Conservation (phyloP, 1,140 invertebrate genomes). For the Hypothenemus hampei region DNA sequence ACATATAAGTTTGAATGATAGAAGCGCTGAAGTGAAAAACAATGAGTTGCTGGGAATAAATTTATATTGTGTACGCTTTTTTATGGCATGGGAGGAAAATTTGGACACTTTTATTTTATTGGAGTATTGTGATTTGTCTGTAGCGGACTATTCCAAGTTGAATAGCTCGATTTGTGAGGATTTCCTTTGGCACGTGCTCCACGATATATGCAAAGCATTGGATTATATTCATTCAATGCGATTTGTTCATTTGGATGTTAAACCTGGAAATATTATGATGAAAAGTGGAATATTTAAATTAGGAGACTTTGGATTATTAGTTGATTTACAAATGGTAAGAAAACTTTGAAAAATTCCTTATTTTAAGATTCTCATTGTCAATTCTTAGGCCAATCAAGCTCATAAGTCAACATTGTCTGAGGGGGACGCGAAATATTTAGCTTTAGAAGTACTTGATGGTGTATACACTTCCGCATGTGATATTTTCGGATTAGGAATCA, state of each 20-base stretch:
- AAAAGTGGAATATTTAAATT: slow-evolving; percentile 62
- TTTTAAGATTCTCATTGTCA: slow-evolving; percentile 1
- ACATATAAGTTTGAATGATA: slow-evolving; percentile 56
- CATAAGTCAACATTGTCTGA: slow-evolving; percentile 47
- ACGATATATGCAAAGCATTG: slow-evolving; percentile 42
- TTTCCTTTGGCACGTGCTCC: slow-evolving; percentile 45
- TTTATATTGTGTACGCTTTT: slow-evolving; percentile 63
- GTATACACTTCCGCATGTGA: slow-evolving; percentile 57
- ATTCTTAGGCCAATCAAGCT: slow-evolving; percentile 6
- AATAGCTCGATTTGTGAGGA: slow-evolving; percentile 47
- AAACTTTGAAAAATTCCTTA: slow-evolving; percentile 11
- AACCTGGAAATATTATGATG: slow-evolving; percentile 70
- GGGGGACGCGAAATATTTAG: slow-evolving; percentile 73
- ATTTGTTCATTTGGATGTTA: slow-evolving; percentile 71
- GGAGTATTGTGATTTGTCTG: slow-evolving; percentile 59
- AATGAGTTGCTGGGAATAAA: slow-evolving; percentile 64
- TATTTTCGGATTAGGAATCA: slow-evolving; percentile 67
- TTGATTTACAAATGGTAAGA: slow-evolving; percentile 57
- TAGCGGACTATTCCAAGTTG: slow-evolving; percentile 46
- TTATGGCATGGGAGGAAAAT: slow-evolving; percentile 70
- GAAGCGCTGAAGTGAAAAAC: slow-evolving; percentile 64
- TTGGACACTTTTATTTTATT: slow-evolving; percentile 67
- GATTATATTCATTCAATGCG: slow-evolving; percentile 42
- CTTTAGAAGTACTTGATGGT: slow-evolving; percentile 64
- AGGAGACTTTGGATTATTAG: slow-evolving; percentile 70